phyloP scores from a whole-genome alignment of 2,797 vertebrate genomes.

The Discoglossus pictus region DNA sequence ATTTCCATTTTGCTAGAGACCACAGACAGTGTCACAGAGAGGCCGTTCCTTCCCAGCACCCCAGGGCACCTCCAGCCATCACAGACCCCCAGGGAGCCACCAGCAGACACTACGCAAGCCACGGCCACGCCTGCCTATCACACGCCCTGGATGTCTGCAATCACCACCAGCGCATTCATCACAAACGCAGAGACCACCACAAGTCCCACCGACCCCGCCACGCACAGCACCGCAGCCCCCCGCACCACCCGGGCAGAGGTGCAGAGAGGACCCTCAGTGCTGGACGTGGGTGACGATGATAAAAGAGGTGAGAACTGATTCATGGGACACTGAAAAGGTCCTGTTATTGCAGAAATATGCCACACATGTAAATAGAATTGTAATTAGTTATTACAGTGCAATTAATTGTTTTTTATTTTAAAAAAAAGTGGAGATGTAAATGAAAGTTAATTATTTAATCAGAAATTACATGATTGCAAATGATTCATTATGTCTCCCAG shows the following conservation, averaged over 20 bases:
- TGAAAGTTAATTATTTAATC: too few species aligned
- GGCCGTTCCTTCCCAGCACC: conserved; percentile 23
- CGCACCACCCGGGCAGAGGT: conserved; percentile 21
- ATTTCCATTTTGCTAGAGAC: conserved; percentile 53
- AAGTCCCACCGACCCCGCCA: neutral
- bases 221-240: conserved; percentile 12
- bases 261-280: conserved; percentile 53
- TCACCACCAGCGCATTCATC: neutral
- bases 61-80: conserved; percentile 4
- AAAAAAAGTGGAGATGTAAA: too few species aligned
- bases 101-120: neutral
- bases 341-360: too few species aligned
- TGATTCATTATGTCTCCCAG: too few species aligned
- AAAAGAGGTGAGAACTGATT: conserved; percentile 58
- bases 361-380: too few species aligned
- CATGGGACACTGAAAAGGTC: too few species aligned
- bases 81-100: conserved; percentile 32
- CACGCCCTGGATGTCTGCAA: neutral
- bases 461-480: too few species aligned
- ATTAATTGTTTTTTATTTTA: too few species aligned
- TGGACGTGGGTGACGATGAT: conserved; percentile 55
- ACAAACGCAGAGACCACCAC: neutral
- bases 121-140: conserved; percentile 21
- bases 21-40: conserved; percentile 29
- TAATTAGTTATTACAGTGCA: too few species aligned